Conservation (phyloP, 2,113 vertebrate genomes). For the Crotophaga sulcirostris region DNA sequence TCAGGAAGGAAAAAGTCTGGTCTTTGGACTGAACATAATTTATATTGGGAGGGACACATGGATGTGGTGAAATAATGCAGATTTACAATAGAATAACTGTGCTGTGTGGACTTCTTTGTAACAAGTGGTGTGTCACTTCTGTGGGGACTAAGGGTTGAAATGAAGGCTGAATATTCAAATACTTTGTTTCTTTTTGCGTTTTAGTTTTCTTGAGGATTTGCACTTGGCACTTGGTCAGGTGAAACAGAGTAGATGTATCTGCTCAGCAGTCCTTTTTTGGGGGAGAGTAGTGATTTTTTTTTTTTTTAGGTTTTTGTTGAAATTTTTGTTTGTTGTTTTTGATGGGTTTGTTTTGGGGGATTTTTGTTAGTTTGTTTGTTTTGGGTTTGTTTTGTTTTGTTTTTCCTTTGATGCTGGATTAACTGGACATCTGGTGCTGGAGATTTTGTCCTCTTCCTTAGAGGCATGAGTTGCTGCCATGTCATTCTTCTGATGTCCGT, state of each 20-base stretch:
- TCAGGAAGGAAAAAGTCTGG: too few species aligned
- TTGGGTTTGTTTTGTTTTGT: neutral
- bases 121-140: neutral
- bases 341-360: too few species aligned
- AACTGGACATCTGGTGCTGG: conserved; percentile 47
- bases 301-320: neutral
- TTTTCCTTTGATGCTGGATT: conserved; percentile 38
- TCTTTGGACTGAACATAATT: neutral
- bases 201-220: neutral
- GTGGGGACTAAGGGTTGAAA: neutral
- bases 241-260: neutral
- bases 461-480: conserved; percentile 21
- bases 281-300: neutral
- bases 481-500: conserved; percentile 53
- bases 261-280: neutral
- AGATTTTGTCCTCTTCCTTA: neutral
- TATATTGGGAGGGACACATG: accelerated
- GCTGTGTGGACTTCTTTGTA: neutral
- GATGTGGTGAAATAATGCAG: accelerated
- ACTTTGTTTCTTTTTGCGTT: neutral
- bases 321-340: neutral
- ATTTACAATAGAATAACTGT: neutral
- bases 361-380: neutral
- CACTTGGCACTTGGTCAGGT: neutral
- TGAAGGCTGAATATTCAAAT: neutral